Base-by-base conservation (phyloP, 35 echinoderm and acorn worm species). In the Apostichopus parvimensis region DNA sequence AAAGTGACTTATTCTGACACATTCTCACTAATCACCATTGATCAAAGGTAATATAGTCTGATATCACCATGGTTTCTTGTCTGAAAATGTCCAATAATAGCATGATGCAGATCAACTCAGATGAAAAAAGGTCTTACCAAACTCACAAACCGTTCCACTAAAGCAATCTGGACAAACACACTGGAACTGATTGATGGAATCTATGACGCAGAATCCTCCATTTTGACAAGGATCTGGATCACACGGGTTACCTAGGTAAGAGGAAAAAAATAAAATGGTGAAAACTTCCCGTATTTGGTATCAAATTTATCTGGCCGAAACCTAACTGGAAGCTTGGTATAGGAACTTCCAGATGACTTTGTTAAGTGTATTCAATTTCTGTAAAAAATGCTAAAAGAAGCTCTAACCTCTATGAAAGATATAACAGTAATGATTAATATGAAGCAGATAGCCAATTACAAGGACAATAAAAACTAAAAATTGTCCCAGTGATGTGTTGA, bases 101-200 rank as follows among this genome's bases (percentile, higher is more conserved):
- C 58, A 61, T 9, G 12, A 5, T 61, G 58, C 58, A 61, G 12
- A 61, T 45, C 34, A 45, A 61, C 7, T 9, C 12, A 61, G 7
- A 24, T 6, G 17, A 9, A 24, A 0, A 24, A 12, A 45, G 1
- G 8, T 78, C 87, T 80, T 82, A 94, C 93, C 93, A 90, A 79
- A 79, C 64, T 95, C 92, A 83, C 95, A 95, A 28, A 82, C 79
- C 3, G 26, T 57, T 57, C 95, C 95, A 17, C 59, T 24, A 54
- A 87, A 95, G 82, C 95, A 95, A 6, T 91, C 68, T 22, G 95
- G 80, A 56, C 95, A 95, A 72, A 93, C 60, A 61, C 95, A 95
- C 28, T 54, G 54, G 88, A 93, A 95, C 15, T 76, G 81, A 3
- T 88, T 93, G 20, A 93, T 65, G 52, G 73, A 91, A 26, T 83